These are phyloP conservation scores for Rafetus swinhoei DNA, from an alignment of 2,113 vertebrate species.

Conservation along the genomic window DNA sequence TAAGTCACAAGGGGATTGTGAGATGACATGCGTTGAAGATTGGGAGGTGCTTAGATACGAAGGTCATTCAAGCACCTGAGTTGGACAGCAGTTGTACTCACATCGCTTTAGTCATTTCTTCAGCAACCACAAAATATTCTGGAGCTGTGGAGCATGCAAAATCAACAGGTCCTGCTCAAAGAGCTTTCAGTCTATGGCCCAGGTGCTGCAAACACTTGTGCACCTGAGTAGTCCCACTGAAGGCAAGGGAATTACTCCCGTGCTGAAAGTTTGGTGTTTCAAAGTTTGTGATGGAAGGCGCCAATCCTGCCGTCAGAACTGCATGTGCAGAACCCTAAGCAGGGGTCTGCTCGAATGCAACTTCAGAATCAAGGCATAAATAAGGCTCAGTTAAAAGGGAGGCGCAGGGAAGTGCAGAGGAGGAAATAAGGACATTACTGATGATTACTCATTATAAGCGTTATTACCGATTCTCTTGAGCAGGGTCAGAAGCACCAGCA, in stretches of 20 bases:
- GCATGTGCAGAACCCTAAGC: not conserved
- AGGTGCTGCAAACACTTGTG: not conserved
- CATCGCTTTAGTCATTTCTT: no score
- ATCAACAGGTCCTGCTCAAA: not conserved
- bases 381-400: not conserved
- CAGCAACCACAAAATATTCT: no score
- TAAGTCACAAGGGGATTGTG: no score
- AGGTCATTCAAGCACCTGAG: no score
- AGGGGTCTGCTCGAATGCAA: fast-evolving
- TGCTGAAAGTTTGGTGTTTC: not conserved
- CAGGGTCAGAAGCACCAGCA: not conserved
- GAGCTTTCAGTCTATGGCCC: not conserved
- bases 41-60: no score
- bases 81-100: no score
- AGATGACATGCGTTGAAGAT: no score
- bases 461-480: not conserved
- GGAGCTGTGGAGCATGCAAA: no score
- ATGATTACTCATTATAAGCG: slow-evolving; percentile 38
- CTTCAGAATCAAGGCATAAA: not conserved
- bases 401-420: slow-evolving; percentile 19
- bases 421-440: slow-evolving; percentile 42
- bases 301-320: not conserved
- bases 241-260: not conserved
- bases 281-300: not conserved
- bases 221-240: not conserved